A percentile compares a stretch with the other conserved stretches of the same genome.
Evolutionary conservation across 1,140 invertebrate genomes (phyloP).

Genomic region (Coelopa frigida): DNA sequence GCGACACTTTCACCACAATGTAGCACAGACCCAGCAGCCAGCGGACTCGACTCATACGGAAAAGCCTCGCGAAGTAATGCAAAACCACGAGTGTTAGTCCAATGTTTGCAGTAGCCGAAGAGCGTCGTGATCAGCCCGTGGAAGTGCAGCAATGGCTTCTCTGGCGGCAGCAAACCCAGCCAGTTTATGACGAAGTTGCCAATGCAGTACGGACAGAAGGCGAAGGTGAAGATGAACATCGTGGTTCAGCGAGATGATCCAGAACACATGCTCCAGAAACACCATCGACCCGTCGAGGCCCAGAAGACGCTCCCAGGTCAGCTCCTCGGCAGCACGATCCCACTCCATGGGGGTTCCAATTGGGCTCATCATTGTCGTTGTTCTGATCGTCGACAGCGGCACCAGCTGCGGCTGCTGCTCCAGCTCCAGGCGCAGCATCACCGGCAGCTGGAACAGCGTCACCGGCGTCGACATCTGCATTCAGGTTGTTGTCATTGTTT

Average conservation of each 20-base stretch:
- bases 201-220: conserved; percentile 94
- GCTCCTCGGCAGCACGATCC: conserved; percentile 93
- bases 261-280: conserved; percentile 98
- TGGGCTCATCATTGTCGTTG: conserved; percentile 68
- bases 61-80: conserved; percentile 67
- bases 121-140: conserved; percentile 88
- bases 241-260: conserved; percentile 97
- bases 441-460: conserved; percentile 32
- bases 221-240: conserved; percentile 89
- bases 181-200: conserved; percentile 75
- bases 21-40: conserved; percentile 89
- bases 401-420: no score
- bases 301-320: conserved; percentile 94
- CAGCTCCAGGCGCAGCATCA: conserved; percentile 5
- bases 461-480: conserved; percentile 1
- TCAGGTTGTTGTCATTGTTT: conserved; percentile 19
- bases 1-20: conserved; percentile 93
- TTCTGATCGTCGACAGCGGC: conserved; percentile 33
- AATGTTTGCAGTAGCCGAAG: conserved; percentile 87
- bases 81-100: conserved; percentile 76
- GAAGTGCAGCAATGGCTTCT: conserved; percentile 72
- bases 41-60: conserved; percentile 72
- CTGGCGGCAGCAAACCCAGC: conserved; percentile 69
- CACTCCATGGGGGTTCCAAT: conserved; percentile 98
- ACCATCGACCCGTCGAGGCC: conserved; percentile 95